Conservation (phyloP, 2,797 vertebrate genomes). For the Prionace glauca region DNA sequence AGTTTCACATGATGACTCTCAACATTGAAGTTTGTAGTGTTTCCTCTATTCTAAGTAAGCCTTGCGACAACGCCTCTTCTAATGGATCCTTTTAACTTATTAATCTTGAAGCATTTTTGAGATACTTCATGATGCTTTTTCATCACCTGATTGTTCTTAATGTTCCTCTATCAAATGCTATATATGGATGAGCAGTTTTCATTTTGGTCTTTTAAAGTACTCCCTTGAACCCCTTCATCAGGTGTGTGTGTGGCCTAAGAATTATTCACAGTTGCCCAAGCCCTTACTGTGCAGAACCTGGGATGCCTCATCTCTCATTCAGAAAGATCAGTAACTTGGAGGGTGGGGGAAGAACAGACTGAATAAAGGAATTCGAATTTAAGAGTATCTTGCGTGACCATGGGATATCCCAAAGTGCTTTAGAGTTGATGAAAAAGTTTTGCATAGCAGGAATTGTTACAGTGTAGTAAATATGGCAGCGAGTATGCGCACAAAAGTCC, state of each 20-base stretch:
- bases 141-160: neutral
- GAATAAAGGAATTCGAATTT: neutral
- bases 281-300: neutral
- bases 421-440: neutral
- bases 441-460: neutral
- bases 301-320: neutral
- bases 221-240: neutral
- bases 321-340: neutral
- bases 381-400: neutral
- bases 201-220: neutral
- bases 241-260: neutral
- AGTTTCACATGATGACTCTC: neutral
- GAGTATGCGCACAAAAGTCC: neutral
- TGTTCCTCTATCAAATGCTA: neutral
- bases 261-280: neutral
- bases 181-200: neutral
- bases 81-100: neutral
- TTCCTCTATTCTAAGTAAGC: neutral
- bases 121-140: neutral
- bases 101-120: neutral
- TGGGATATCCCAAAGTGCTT: neutral
- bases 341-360: neutral
- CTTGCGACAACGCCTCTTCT: neutral
- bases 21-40: neutral
- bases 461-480: neutral